These are phyloP conservation scores for Saccopteryx bilineata DNA, from an alignment of 2,113 vertebrate genomes.

Conservation along the genomic window DNA sequence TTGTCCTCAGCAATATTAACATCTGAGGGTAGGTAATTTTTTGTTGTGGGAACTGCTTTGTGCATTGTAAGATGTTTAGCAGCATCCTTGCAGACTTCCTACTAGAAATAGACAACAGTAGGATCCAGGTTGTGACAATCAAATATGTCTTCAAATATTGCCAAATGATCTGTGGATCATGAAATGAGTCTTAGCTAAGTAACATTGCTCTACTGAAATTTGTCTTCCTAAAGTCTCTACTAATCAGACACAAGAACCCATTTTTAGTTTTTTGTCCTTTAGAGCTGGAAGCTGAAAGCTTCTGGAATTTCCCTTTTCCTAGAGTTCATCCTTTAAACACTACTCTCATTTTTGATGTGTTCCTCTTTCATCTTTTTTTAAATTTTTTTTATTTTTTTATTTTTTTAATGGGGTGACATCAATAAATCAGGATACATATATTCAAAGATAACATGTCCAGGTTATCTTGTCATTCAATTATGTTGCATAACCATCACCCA, in stretches of 20 bases:
- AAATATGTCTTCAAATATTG: background rate
- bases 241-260: background rate
- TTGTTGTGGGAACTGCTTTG: background rate
- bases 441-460: too few relatives aligned
- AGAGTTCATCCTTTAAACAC: background rate
- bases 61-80: background rate
- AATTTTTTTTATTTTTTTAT: too few relatives aligned
- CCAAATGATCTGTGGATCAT: background rate
- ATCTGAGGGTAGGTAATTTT: background rate
- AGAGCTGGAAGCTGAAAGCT: background rate
- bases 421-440: too few relatives aligned
- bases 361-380: background rate
- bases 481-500: too few relatives aligned
- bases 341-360: background rate
- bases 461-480: too few relatives aligned
- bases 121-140: background rate
- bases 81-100: too few relatives aligned
- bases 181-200: too few relatives aligned
- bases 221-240: background rate
- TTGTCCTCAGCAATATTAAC: background rate
- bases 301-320: accelerated
- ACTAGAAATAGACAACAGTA: background rate
- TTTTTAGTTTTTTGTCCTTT: background rate
- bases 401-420: too few relatives aligned
- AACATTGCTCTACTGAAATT: background rate